Base-by-base conservation (phyloP, 2,888 invertebrate species). In the Eupithecia tripunctaria region DNA sequence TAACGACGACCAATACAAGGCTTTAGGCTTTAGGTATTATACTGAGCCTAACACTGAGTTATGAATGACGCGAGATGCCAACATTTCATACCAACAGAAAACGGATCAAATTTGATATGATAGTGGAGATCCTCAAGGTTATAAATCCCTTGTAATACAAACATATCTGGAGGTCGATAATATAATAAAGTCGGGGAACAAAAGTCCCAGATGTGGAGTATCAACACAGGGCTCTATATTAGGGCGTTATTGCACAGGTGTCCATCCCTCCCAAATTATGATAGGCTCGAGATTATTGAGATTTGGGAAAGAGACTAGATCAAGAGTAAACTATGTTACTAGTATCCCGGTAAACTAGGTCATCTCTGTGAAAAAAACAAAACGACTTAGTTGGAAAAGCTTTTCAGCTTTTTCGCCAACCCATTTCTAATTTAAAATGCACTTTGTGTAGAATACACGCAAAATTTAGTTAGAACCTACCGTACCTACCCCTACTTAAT, bases 401-500 rank as follows among this genome's bases (percentile, higher is more conserved):
- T 21, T 68, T 68, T 47, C 25, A 68, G 29, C 2, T 15, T 62
- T 68, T 68, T 38, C 21, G n/a, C 41, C 68, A 62, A 63, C 43
- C 29, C 15, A 25, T 69, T 43, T 70, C 70, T 63, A 74, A 77
- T 80, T 80, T 77, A 70, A 77, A 81, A 77, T 77, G 72, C 77
- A 78, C 78, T 76, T 77, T 71, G 69, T 77, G 66, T 64, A 74
- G 75, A 76, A 73, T 76, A 70, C 75, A 73, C 60, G 75, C 73
- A 68, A 68, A 78, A 74, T 78, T 71, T 75, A 76, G 75, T 77
- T 76, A n/a, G 10, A 64, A 18, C 36, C 36, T 56, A 56, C 25
- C 21, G 21, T 51, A 51, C 25, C 25, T 51, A 51, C 4, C 68
- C 70, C 72, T 79, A 79, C 76, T 80, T 82, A 82, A 85, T 82